These are phyloP conservation scores for Hippocampus comes DNA, from an alignment of 2,113 vertebrate species.

Conservation along the genomic window DNA sequence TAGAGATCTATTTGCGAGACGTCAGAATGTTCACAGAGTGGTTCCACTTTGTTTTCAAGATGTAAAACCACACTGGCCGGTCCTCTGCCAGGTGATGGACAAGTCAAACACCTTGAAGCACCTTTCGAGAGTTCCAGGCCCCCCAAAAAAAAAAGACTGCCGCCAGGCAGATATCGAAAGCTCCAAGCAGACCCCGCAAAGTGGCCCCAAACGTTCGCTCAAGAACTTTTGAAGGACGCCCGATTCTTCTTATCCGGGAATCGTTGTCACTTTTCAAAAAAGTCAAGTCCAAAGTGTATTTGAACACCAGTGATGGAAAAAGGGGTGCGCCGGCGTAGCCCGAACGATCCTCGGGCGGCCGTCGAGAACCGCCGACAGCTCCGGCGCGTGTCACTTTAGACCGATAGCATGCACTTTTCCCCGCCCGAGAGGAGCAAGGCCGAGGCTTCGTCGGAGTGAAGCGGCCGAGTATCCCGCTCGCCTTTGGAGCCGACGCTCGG, in stretches of 20 bases:
- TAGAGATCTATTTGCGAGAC: conserved; percentile 65
- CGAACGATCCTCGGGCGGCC: conserved; percentile 30
- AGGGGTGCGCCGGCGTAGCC: conserved; percentile 33
- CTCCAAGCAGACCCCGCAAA: conserved; percentile 34
- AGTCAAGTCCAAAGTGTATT: conserved; percentile 63
- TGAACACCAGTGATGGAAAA: not conserved
- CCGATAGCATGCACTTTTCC: conserved; percentile 55
- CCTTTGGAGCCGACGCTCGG: conserved; percentile 41
- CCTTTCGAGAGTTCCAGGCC: conserved; percentile 62
- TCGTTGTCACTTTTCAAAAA: conserved; percentile 38
- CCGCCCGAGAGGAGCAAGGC: conserved; percentile 28
- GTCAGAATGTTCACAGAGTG: conserved; percentile 75
- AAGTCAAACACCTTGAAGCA: conserved; percentile 47
- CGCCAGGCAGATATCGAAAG: conserved; percentile 33
- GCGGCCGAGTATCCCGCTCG: conserved; percentile 32
- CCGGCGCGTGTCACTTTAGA: conserved; percentile 55
- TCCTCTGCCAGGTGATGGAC: conserved; percentile 58
- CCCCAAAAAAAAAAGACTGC: conserved; percentile 44
- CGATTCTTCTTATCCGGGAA: conserved; percentile 24
- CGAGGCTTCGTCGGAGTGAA: conserved; percentile 31
- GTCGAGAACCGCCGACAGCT: conserved; percentile 28
- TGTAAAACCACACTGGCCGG: conserved; percentile 64
- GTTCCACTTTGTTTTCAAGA: conserved; percentile 70
- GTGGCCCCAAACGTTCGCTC: conserved; percentile 27
- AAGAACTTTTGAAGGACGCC: conserved; percentile 40